These are phyloP conservation scores for Habropoda laboriosa DNA, from an alignment of 1,140 invertebrate genomes.

Conservation along the genomic window DNA sequence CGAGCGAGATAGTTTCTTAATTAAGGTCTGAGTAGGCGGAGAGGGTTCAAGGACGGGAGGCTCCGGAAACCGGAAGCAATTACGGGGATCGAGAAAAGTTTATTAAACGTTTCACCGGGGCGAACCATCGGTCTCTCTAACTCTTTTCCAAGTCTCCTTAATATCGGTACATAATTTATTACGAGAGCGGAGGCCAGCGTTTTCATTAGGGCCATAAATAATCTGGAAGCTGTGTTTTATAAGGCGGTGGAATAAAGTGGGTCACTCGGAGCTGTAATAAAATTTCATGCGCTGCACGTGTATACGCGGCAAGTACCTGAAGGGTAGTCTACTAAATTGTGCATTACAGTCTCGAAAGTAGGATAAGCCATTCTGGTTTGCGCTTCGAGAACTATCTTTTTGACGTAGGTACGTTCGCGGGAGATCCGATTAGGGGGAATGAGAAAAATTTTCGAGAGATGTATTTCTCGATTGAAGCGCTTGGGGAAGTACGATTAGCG, in stretches of 20 bases:
- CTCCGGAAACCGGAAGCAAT: conserved; percentile 61
- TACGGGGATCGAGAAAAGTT: conserved; percentile 49
- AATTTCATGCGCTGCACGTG: conserved; percentile 3
- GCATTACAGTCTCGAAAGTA: neutral
- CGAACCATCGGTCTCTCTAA: no score
- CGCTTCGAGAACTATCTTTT: no score
- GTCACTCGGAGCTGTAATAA: conserved; percentile 28
- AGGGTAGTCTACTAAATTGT: conserved; percentile 18
- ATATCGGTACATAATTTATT: conserved; percentile 53
- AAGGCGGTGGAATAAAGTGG: conserved; percentile 21
- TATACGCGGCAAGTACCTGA: neutral
- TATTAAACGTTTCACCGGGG: conserved; percentile 53
- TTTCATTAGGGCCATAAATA: conserved; percentile 50
- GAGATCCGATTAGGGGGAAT: no score
- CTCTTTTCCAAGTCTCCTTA: conserved; percentile 7
- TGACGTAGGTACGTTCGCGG: no score
- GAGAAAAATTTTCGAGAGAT: no score
- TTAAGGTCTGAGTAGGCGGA: conserved; percentile 67
- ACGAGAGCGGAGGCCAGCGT: neutral
- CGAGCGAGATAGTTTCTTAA: conserved; percentile 74
- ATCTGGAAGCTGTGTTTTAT: conserved; percentile 3
- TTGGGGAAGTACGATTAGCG: no score
- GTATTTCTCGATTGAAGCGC: no score
- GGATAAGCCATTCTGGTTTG: no score
- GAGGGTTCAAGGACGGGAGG: conserved; percentile 56